These are phyloP conservation scores for Colletes latitarsis DNA, from an alignment of 1,140 invertebrate genomes.

Conservation along the genomic window DNA sequence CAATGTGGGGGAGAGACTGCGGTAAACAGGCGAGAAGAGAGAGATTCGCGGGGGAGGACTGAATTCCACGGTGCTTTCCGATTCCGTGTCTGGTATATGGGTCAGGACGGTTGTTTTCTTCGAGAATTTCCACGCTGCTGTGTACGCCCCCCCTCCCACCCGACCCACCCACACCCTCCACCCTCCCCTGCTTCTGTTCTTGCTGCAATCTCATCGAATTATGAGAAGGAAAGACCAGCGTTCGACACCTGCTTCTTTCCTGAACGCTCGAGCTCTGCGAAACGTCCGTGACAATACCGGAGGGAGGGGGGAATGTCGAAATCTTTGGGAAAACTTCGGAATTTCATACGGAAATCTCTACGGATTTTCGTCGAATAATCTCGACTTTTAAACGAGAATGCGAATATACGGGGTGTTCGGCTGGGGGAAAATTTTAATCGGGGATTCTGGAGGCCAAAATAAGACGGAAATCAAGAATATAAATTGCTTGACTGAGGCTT, in stretches of 20 bases:
- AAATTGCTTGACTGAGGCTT: too few species aligned
- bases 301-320: too few species aligned
- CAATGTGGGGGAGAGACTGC: background rate
- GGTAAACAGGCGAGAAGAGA: conserved; percentile 8
- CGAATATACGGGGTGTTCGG: too few species aligned
- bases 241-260: background rate
- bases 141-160: background rate
- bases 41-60: background rate
- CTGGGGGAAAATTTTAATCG: too few species aligned
- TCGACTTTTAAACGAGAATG: too few species aligned
- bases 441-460: too few species aligned
- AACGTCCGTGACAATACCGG: too few species aligned
- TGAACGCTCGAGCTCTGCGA: too few species aligned
- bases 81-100: conserved; percentile 11
- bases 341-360: too few species aligned
- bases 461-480: too few species aligned
- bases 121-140: conserved; percentile 5
- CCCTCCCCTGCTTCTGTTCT: background rate
- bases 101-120: conserved; percentile 25
- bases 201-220: conserved; percentile 8
- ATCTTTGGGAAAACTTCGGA: too few species aligned
- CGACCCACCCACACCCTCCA: background rate
- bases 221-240: background rate
- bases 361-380: too few species aligned
- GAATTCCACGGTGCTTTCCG: conserved; percentile 5